A percentile compares a stretch with the other conserved stretches of the same genome.
Evolutionary conservation across 1,140 invertebrate genomes (phyloP).

Genomic region (Megathymus violae): DNA sequence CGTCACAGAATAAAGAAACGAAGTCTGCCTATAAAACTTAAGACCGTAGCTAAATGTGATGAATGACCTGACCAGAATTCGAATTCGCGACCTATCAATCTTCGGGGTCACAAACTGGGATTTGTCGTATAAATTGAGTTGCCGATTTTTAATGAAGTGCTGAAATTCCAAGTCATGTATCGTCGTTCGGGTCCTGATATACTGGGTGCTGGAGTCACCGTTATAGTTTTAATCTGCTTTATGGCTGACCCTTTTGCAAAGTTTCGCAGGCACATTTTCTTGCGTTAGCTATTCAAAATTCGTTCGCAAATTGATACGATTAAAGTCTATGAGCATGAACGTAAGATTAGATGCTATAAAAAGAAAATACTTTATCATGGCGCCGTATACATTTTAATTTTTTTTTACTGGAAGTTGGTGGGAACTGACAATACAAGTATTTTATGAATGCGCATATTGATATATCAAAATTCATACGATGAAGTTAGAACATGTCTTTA

Average conservation of each 20-base stretch:
- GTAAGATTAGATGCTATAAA: no score
- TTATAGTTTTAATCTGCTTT: conserved; percentile 75
- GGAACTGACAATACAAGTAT: no score
- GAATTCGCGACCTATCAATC: background rate
- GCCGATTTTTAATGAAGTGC: conserved; percentile 65
- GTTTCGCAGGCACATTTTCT: conserved; percentile 41
- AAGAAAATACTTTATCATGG: no score
- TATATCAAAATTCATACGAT: no score
- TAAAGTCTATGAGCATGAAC: no score
- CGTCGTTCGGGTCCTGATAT: conserved; percentile 48
- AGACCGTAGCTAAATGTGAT: background rate
- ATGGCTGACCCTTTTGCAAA: conserved; percentile 60
- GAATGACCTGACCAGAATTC: background rate
- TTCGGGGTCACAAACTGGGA: background rate
- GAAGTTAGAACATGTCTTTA: no score
- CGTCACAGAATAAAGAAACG: no score
- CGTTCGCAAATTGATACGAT: no score
- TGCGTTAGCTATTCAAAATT: conserved; percentile 25
- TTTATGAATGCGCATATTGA: no score
- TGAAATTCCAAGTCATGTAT: conserved; percentile 68
- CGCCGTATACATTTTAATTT: no score
- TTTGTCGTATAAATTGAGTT: conserved; percentile 45
- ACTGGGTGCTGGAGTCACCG: conserved; percentile 43
- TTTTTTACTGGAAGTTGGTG: no score
- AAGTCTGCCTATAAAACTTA: no score